A percentile compares a stretch with the other conserved stretches of the same genome.
Conservation (phyloP, 2,797 vertebrate species). For the Intellagama lesueurii region DNA sequence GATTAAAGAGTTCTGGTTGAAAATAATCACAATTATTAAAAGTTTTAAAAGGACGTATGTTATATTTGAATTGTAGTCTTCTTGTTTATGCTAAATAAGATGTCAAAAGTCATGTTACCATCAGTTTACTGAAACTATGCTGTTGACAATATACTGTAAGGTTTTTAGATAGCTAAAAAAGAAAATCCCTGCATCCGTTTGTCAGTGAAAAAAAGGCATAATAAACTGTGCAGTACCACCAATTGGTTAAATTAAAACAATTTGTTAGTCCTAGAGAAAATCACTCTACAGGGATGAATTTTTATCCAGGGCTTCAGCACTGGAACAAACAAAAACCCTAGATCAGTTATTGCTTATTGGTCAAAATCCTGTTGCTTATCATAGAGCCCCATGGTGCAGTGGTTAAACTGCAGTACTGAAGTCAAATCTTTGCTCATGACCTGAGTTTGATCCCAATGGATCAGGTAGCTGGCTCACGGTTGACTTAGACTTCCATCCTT, state of each 20-base stretch:
- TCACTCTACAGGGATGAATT: neutral
- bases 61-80: neutral
- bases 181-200: neutral
- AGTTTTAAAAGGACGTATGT: neutral
- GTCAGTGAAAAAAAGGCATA: neutral
- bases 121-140: neutral
- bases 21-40: neutral
- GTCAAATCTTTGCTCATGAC: too few relatives aligned
- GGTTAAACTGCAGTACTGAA: too few relatives aligned
- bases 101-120: neutral
- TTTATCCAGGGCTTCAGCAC: too few relatives aligned
- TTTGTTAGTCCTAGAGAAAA: constrained; percentile 1
- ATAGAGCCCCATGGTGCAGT: too few relatives aligned
- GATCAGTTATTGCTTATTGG: too few relatives aligned
- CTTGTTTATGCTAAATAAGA: neutral
- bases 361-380: too few relatives aligned
- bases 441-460: too few relatives aligned
- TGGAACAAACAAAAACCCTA: too few relatives aligned
- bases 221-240: neutral
- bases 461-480: too few relatives aligned
- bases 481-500: too few relatives aligned
- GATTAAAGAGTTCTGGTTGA: neutral
- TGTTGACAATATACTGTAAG: neutral
- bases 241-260: constrained; percentile 17
- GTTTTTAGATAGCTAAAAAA: neutral